Percentiles rank a stretch among this genome's conserved stretches.
Evolutionary conservation across 2,888 invertebrate species (phyloP).

Genomic region (Pseudococcus longispinus): DNA sequence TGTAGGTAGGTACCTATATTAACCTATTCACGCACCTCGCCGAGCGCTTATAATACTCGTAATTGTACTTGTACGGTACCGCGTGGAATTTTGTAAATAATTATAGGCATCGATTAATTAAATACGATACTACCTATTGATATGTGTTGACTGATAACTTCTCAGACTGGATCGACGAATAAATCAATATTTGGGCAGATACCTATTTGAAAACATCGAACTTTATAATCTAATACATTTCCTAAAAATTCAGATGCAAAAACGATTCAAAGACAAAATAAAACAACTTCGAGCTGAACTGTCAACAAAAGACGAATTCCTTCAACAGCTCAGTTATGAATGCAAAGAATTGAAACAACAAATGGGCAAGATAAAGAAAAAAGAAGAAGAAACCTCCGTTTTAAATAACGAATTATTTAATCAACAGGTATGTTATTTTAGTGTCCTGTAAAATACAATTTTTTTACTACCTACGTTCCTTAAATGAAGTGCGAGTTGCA

Average conservation of each 20-base stretch:
- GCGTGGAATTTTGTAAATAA: neutral
- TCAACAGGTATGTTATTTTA: constrained; percentile 33
- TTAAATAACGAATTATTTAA: constrained; percentile 33
- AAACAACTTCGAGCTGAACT: constrained; percentile 38
- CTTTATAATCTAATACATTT: too few relatives aligned
- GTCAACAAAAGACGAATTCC: constrained; percentile 47
- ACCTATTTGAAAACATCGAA: neutral
- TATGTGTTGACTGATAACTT: too few relatives aligned
- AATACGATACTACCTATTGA: too few relatives aligned
- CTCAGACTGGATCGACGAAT: too few relatives aligned
- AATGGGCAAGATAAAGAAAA: constrained; percentile 4
- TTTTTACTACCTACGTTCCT: neutral
- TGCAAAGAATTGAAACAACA: constrained; percentile 48
- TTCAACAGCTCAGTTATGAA: constrained; percentile 45
- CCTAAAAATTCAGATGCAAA: constrained; percentile 29
- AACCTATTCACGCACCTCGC: too few relatives aligned
- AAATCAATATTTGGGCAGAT: too few relatives aligned
- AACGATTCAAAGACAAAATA: constrained; percentile 51
- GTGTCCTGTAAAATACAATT: too few relatives aligned
- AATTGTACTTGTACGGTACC: too few relatives aligned
- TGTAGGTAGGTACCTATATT: neutral
- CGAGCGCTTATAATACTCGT: too few relatives aligned
- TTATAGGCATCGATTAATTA: too few relatives aligned
- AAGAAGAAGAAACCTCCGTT: constrained; percentile 41
- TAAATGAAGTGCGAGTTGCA: too few relatives aligned